Evolutionary conservation across 1,140 invertebrate genomes (phyloP), one percentile per base, ranked within the genome.

Genomic region (Thaumatotibia leucotreta): DNA sequence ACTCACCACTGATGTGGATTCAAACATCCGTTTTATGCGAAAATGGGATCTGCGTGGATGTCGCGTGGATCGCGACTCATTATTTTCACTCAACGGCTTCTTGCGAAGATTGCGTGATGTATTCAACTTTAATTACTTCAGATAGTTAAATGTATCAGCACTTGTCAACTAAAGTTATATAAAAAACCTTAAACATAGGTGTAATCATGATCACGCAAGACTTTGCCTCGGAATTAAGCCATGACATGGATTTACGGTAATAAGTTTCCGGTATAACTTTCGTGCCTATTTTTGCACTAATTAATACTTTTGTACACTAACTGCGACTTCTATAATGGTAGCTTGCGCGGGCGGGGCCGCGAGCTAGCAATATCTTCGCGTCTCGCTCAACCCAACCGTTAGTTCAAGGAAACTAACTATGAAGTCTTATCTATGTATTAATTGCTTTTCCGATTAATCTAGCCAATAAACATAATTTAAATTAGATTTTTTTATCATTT

Each of bases 251-350:
- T 29, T 20, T 45, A 45, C 4, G 8, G 17, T 45, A 11, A 45
- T 20, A 6, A 20, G n/a, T 45, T 3, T 45, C 39, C 17, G 39
- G 27, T 29, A 9, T 20, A 45, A 45, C 39, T 20, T 65, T 65
- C 52, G 69, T 65, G 69, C 66, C 69, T 68, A 66, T 66, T 63
- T 63, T 71, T 61, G 66, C 69, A 68, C 69, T 71, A 63, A 70
- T 68, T 54, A 50, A 65, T 64, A 45, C 17, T 45, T 45, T 20
- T 20, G 6, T 6, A 20, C 17, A 6, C 32, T 33, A 33, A 45
- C 4, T 1, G 39, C 39, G n/a, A 17, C 39, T 6, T 4, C 39
- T 45, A 6, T n/a, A n/a, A 9, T n/a, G 39, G 39, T 9, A 20
- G 39, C 17, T 17, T 14, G 39, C n/a, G n/a, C n/a, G n/a, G n/a